Percentiles rank a stretch among this genome's conserved stretches.
Evolutionary conservation across 2,888 invertebrate species (phyloP).

Genomic region (Aplocera efformata): DNA sequence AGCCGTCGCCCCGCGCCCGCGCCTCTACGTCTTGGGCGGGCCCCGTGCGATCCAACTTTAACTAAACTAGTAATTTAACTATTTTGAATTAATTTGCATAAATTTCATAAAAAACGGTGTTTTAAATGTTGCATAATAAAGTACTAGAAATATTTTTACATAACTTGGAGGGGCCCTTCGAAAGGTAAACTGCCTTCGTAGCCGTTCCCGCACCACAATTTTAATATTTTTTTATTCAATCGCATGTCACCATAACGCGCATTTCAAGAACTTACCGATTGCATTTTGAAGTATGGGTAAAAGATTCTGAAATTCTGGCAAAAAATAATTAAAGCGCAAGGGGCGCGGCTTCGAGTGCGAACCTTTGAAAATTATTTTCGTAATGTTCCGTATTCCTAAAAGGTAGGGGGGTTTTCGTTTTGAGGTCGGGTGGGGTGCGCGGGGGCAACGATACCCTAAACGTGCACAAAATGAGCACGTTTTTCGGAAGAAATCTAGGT

Average conservation of each 20-base stretch:
- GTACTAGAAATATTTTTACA: constrained; percentile 29
- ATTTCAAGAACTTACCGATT: constrained; percentile 30
- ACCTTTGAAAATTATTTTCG: constrained; percentile 59
- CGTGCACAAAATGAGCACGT: constrained; percentile 58
- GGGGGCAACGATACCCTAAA: constrained; percentile 56
- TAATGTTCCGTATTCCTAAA: constrained; percentile 27
- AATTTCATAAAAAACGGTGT: constrained; percentile 21
- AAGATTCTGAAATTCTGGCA: constrained; percentile 26
- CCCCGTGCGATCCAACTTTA: constrained; percentile 35
- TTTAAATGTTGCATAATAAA: constrained; percentile 42
- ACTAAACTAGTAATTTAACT: constrained; percentile 11
- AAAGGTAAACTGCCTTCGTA: constrained; percentile 28
- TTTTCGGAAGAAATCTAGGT: constrained; percentile 58
- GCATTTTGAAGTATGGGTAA: constrained; percentile 27
- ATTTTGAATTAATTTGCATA: constrained; percentile 35
- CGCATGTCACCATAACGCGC: constrained; percentile 35
- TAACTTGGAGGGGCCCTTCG: constrained; percentile 22
- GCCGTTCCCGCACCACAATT: constrained; percentile 5
- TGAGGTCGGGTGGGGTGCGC: constrained; percentile 50
- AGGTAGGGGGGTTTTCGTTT: constrained; percentile 14
- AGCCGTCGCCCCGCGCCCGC: constrained; percentile 52
- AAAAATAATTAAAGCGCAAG: constrained; percentile 36
- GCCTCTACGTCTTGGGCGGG: constrained; percentile 51
- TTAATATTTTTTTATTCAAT: constrained; percentile 29
- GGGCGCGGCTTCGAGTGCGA: constrained; percentile 38